Conservation (phyloP, 2,797 vertebrate species). For the Meda fulgida region DNA sequence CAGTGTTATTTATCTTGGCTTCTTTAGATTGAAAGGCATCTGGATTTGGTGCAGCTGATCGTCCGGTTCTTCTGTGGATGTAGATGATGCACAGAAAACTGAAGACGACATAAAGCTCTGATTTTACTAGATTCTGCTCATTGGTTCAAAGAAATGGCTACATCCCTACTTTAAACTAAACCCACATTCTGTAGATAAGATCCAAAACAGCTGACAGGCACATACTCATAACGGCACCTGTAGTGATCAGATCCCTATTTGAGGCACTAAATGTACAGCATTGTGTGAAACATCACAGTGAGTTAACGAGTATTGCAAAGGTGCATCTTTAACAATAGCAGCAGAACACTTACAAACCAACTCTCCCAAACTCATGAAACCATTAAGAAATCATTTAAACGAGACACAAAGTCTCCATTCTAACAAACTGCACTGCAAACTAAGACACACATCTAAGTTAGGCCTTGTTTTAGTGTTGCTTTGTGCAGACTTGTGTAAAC, state of each 20-base stretch:
- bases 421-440: not conserved
- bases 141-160: not conserved
- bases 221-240: not conserved
- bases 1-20: not conserved
- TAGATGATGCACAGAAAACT: not conserved
- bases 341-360: conserved; percentile 1
- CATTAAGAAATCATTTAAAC: not conserved
- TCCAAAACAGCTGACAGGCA: not conserved
- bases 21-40: not conserved
- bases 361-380: not conserved
- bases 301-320: not conserved
- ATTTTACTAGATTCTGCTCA: not conserved
- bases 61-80: not conserved
- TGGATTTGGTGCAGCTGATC: not conserved
- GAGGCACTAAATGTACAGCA: conserved; percentile 39
- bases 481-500: not conserved
- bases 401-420: not conserved
- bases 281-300: conserved; percentile 4
- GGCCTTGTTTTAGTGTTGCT: not conserved
- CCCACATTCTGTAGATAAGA: not conserved
- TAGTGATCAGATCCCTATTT: not conserved
- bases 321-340: not conserved
- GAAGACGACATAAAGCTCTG: not conserved
- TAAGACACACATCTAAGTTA: not conserved
- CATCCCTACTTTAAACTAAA: conserved; percentile 1